Evolutionary conservation across 35 echinoderm and acorn worm species (phyloP).

Genomic region (Lytechinus pictus): DNA sequence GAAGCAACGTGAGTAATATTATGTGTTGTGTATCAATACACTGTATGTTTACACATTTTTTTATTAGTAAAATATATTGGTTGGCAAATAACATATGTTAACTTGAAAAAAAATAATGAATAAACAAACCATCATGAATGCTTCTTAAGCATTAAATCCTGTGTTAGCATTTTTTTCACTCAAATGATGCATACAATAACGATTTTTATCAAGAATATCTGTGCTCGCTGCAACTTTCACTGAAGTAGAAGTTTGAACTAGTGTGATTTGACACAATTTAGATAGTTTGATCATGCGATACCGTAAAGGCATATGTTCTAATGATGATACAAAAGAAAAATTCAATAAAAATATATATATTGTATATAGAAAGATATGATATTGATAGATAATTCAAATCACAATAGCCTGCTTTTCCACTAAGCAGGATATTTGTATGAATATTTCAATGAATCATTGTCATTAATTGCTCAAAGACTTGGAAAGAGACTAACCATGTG

Average conservation of each 20-base stretch:
- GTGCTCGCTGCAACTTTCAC: neutral
- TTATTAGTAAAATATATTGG: neutral
- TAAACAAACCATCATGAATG: neutral
- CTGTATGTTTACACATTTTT: neutral
- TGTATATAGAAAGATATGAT: conserved; percentile 37
- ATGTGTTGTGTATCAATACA: neutral
- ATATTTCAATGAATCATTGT: neutral
- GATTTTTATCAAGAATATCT: neutral
- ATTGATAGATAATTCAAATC: neutral
- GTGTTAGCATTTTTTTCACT: neutral
- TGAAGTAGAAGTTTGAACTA: neutral
- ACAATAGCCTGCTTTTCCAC: neutral
- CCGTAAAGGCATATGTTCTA: neutral
- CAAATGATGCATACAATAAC: neutral
- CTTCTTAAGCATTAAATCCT: neutral
- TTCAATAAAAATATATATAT: neutral
- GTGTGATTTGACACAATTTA: neutral
- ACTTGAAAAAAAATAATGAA: neutral
- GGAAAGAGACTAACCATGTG: neutral
- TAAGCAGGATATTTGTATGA: neutral
- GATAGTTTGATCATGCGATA: neutral
- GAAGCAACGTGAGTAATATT: neutral
- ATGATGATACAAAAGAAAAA: neutral
- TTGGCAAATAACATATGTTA: neutral
- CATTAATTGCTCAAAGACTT: neutral